Base-by-base conservation (phyloP, 2,113 vertebrate species). In the Coptodon rendalli region DNA sequence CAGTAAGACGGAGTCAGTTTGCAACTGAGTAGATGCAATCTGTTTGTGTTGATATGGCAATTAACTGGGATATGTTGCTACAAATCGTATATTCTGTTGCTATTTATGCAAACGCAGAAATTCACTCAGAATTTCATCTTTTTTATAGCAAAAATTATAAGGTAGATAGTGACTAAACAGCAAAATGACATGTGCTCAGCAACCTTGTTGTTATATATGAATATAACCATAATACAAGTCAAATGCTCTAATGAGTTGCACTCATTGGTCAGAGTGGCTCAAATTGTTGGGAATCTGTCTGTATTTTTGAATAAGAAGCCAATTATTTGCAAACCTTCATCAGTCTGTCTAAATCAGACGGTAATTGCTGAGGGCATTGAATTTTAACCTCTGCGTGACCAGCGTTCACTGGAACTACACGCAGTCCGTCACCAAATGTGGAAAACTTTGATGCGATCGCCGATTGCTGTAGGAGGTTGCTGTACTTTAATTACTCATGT, bases 101-200 rank as follows among this genome's bases (percentile, higher is more conserved):
- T 24, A 2, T 43, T 24, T 71, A 68, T 68, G 66, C 2, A 24
- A 43, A 71, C 0, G 7, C 12, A 43, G 66, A 43, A 43, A 43
- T 71, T 71, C 7, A 24, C 36, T 9, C 36, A 68, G 6, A 66
- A 66, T 66, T 12, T 66, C 1, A 66, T 66, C 6, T 38, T 19
- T 38, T 38, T 66, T 66, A 6, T 2, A 22, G 11, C 36, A 40
- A 40, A 68, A 2, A 40, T 40, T 22, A 2, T 0, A 24, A 68
- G 1, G 0, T 63, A 63, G 6, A 40, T 22, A 38, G 1, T 68
- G 63, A 68, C 34, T 38, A 38, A 66, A 22, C 31, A 38, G 36
- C 19, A 68, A 68, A 68, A 40, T 40, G 11, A 40, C 36, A 9
- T 40, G 36, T 71, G 7, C 36, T 68, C n/a, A 40, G 36, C 63